These are phyloP conservation scores for Rhinatrema bivittatum DNA, from an alignment of 2,797 vertebrate species.

Conservation along the genomic window DNA sequence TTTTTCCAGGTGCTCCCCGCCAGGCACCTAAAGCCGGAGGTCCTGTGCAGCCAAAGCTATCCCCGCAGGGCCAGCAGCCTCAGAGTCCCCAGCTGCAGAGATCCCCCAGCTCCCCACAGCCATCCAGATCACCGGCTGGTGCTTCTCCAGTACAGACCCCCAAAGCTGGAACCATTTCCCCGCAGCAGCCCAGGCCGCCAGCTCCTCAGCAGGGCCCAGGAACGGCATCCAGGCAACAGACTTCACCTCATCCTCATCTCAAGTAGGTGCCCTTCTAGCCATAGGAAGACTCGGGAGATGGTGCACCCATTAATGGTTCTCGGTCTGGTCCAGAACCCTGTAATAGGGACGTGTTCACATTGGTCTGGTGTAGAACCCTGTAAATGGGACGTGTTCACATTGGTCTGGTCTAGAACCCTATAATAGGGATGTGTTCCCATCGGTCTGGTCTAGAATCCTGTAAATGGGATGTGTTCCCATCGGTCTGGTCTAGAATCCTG, in stretches of 20 bases:
- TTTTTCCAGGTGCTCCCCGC: constrained; percentile 68
- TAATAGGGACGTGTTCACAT: too few species aligned
- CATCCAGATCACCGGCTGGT: constrained; percentile 65
- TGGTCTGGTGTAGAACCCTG: too few species aligned
- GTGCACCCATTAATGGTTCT: neutral
- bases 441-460: too few species aligned
- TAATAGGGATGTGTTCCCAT: too few species aligned
- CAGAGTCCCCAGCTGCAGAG: constrained; percentile 76
- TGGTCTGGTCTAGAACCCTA: too few species aligned
- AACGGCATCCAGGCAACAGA: constrained; percentile 64
- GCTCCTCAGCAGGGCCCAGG: constrained; percentile 53
- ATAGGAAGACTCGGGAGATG: neutral
- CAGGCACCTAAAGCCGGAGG: constrained; percentile 50
- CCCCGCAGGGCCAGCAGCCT: constrained; percentile 64
- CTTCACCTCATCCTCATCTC: constrained; percentile 65
- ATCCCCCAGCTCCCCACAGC: constrained; percentile 85
- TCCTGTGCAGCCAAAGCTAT: constrained; percentile 57
- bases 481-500: too few species aligned
- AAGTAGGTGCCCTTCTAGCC: constrained; percentile 66
- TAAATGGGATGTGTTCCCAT: too few species aligned
- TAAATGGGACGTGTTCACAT: too few species aligned
- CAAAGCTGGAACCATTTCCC: constrained; percentile 64
- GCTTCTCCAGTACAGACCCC: constrained; percentile 81
- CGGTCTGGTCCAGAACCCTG: neutral
- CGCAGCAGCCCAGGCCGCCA: constrained; percentile 53